phyloP scores from a whole-genome alignment of 2,113 vertebrate genomes.

The Ciconia boyciana region DNA sequence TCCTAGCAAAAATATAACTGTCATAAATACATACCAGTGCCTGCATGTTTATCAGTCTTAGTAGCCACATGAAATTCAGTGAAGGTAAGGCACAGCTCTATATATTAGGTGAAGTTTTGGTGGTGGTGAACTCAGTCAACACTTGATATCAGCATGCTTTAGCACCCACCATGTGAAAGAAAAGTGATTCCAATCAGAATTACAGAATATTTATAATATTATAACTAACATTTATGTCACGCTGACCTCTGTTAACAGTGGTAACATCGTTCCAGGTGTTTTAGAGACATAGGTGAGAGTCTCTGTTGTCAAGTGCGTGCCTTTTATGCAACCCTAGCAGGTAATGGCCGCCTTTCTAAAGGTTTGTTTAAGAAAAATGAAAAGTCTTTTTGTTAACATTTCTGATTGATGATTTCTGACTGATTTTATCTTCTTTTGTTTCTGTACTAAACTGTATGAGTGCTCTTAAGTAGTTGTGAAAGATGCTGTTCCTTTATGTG shows the following conservation, averaged over 20 bases:
- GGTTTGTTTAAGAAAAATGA: neutral
- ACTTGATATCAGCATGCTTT: neutral
- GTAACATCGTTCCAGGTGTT: neutral
- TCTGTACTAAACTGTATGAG: neutral
- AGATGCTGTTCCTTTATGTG: neutral
- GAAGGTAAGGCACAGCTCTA: neutral
- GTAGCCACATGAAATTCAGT: neutral
- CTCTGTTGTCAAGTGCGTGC: neutral
- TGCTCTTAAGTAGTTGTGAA: neutral
- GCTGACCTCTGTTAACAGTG: neutral
- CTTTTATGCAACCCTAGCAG: neutral
- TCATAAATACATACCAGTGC: neutral
- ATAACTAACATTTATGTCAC: neutral
- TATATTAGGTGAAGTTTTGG: neutral
- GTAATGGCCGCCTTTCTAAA: neutral
- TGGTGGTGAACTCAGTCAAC: neutral
- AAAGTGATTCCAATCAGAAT: neutral
- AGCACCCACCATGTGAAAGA: neutral
- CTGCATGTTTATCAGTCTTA: neutral
- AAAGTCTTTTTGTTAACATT: neutral
- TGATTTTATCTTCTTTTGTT: neutral
- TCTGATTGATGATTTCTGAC: neutral
- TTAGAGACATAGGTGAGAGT: neutral
- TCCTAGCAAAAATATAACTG: neutral
- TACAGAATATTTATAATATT: neutral